Conservation (phyloP, 2,113 vertebrate genomes). For the Cephalophus harveyi region DNA sequence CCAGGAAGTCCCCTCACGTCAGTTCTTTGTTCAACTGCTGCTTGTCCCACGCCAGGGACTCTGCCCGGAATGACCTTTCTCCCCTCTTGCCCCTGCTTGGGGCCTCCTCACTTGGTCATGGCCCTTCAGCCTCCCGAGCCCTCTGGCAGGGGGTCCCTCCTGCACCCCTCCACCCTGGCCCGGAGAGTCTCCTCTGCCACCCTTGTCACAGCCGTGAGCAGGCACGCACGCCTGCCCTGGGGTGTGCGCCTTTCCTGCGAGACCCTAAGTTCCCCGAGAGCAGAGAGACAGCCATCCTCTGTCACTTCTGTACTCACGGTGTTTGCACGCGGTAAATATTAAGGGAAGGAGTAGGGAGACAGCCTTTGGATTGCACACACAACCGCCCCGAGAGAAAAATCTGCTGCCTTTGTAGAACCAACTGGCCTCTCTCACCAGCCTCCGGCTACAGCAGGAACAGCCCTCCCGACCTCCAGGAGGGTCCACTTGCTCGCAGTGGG, state of each 20-base stretch:
- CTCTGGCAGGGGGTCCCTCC: neutral
- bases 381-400: neutral
- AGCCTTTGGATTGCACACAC: neutral
- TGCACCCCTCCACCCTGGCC: neutral
- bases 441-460: neutral
- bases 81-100: neutral
- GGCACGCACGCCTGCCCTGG: neutral
- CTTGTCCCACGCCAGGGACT: neutral
- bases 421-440: neutral
- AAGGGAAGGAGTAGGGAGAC: neutral
- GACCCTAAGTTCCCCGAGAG: neutral
- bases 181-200: neutral
- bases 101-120: neutral
- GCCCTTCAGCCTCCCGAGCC: neutral
- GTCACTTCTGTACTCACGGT: neutral
- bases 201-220: neutral
- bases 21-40: neutral
- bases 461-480: neutral
- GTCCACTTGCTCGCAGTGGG: neutral
- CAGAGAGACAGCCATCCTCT: neutral
- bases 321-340: neutral
- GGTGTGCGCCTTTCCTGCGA: neutral
- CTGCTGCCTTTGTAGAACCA: neutral
- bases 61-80: neutral
- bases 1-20: neutral